phyloP scores from a whole-genome alignment of 2,113 vertebrate genomes.

The Cephalopterus ornatus region DNA sequence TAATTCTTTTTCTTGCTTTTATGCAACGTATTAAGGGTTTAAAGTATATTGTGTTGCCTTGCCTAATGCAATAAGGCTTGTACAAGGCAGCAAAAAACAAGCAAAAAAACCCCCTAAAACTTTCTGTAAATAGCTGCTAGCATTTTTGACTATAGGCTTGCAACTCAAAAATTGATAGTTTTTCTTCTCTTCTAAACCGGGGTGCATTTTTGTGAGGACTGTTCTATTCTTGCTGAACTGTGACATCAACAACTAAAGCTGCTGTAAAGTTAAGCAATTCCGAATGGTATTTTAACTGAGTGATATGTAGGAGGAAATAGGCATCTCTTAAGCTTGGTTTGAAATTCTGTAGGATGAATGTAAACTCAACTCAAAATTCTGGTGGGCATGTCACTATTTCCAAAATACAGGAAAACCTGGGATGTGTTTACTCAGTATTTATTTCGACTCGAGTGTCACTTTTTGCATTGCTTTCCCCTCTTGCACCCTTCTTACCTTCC shows the following conservation, averaged over 20 bases:
- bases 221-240: neutral
- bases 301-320: neutral
- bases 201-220: neutral
- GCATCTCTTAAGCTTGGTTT: neutral
- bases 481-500: fast-evolving
- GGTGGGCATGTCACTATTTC: neutral
- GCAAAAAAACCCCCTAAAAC: fast-evolving
- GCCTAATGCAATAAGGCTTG: neutral
- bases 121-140: neutral
- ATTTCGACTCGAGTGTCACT: neutral
- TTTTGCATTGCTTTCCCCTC: neutral
- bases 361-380: neutral
- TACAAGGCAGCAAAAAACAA: neutral
- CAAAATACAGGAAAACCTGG: neutral
- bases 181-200: neutral
- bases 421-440: neutral
- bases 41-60: neutral
- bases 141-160: neutral
- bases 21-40: neutral
- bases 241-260: neutral
- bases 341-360: neutral
- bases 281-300: neutral
- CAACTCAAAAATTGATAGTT: fast-evolving
- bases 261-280: neutral
- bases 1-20: neutral